phyloP scores from a whole-genome alignment of 2,888 invertebrate genomes.

The Salticus scenicus region DNA sequence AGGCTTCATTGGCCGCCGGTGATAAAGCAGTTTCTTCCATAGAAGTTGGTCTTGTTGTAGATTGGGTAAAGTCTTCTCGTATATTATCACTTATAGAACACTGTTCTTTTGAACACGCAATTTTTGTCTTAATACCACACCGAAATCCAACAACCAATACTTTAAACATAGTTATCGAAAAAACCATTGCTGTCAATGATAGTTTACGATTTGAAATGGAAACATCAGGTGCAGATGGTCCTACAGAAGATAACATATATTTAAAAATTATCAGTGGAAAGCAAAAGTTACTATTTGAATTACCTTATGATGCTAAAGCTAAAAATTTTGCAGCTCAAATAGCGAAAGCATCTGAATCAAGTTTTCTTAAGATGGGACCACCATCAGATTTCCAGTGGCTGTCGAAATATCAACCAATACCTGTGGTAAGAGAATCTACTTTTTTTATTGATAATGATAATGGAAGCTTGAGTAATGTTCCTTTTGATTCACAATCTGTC shows the following conservation, averaged over 20 bases:
- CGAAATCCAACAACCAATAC: constrained; percentile 70
- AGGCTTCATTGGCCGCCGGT: constrained; percentile 49
- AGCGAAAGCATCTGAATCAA: constrained; percentile 82
- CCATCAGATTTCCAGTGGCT: constrained; percentile 67
- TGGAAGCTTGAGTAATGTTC: constrained; percentile 44
- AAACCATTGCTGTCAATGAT: constrained; percentile 86
- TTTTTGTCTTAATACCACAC: constrained; percentile 59
- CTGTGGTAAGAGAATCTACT: constrained; percentile 45
- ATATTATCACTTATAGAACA: constrained; percentile 81
- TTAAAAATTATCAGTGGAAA: constrained; percentile 79
- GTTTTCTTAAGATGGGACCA: constrained; percentile 59
- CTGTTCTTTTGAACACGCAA: constrained; percentile 78
- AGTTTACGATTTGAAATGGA: constrained; percentile 86
- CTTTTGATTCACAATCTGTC: constrained; percentile 54
- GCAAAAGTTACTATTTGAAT: constrained; percentile 78
- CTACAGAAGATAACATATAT: constrained; percentile 77
- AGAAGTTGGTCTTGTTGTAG: constrained; percentile 78
- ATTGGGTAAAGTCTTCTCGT: constrained; percentile 77
- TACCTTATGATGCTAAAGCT: constrained; percentile 80
- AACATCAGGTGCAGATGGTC: constrained; percentile 79
- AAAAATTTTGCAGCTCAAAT: constrained; percentile 85
- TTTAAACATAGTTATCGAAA: constrained; percentile 85
- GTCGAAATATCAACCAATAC: constrained; percentile 60
- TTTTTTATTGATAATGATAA: constrained; percentile 60
- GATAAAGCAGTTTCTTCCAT: constrained; percentile 53